Percentiles rank a stretch among this genome's conserved stretches.
Conservation (phyloP, 1,140 invertebrate species). For the Megalonaias nervosa region DNA sequence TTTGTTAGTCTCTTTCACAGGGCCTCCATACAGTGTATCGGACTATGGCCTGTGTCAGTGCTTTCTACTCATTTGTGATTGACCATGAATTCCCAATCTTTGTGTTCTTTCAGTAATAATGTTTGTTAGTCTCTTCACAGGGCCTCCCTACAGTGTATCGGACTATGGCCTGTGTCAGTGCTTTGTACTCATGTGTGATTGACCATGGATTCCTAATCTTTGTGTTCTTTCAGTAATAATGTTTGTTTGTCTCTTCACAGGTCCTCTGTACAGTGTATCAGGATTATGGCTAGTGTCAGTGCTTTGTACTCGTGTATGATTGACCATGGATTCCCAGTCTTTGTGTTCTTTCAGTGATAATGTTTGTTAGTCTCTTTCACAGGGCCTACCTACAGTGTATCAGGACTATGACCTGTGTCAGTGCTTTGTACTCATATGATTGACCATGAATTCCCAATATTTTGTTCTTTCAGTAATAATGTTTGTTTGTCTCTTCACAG, state of each 20-base stretch:
- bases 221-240: too few relatives aligned
- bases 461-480: slow-evolving; percentile 9
- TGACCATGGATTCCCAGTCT: background rate
- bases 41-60: slow-evolving; percentile 80
- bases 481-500: slow-evolving; percentile 66
- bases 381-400: slow-evolving; percentile 85
- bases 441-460: background rate
- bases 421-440: slow-evolving; percentile 76
- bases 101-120: too few relatives aligned
- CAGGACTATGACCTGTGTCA: slow-evolving; percentile 81
- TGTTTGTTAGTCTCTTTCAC: background rate
- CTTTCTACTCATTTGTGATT: too few relatives aligned
- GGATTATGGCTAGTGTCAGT: slow-evolving; percentile 81
- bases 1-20: slow-evolving; percentile 68
- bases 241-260: too few relatives aligned
- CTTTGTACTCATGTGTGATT: too few relatives aligned
- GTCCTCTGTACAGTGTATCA: too few relatives aligned
- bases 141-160: slow-evolving; percentile 82
- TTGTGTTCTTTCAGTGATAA: slow-evolving; percentile 2
- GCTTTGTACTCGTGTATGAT: slow-evolving; percentile 74
- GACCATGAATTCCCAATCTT: background rate
- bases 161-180: slow-evolving; percentile 81
- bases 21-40: slow-evolving; percentile 85
- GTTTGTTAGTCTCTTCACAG: slow-evolving; percentile 66
- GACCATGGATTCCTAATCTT: too few relatives aligned